Percentiles rank a stretch among this genome's conserved stretches.
phyloP scores from a whole-genome alignment of 2,113 vertebrate species.

The Sapayoa aenigma region DNA sequence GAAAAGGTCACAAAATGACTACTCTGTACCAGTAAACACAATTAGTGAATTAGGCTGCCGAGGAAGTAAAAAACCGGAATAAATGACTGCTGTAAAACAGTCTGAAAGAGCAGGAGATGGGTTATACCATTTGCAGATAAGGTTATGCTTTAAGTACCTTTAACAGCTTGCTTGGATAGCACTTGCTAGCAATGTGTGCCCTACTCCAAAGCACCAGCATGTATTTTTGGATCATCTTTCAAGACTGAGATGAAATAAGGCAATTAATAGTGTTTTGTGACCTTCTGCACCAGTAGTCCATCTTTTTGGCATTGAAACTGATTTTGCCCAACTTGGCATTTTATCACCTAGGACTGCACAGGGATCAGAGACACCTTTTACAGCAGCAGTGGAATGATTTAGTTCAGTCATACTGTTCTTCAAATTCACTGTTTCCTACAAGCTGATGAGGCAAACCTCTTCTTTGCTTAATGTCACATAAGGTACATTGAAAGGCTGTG shows the following conservation, averaged over 20 bases:
- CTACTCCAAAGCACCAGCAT: background rate
- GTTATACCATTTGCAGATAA: background rate
- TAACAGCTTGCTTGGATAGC: background rate
- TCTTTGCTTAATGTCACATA: conserved; percentile 49
- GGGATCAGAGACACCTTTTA: conserved; percentile 18
- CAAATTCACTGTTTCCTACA: background rate
- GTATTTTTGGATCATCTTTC: conserved; percentile 21
- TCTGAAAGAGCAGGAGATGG: background rate
- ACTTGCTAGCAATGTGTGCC: background rate
- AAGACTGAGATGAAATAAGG: conserved; percentile 1
- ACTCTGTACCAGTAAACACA: background rate
- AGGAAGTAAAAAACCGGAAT: background rate
- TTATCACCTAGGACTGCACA: background rate
- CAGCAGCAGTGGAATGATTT: conserved; percentile 30
- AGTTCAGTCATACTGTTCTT: conserved; percentile 5
- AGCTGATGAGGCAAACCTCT: conserved; percentile 48
- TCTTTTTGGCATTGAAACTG: conserved; percentile 49
- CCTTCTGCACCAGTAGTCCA: conserved; percentile 43
- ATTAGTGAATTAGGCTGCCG: background rate
- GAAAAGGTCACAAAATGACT: background rate
- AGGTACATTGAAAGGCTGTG: conserved; percentile 40
- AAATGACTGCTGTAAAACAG: background rate
- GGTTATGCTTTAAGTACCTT: background rate
- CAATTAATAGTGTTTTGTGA: conserved; percentile 50
- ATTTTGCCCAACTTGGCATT: conserved; percentile 43